Conservation (phyloP, 2,113 vertebrate genomes). For the Coryphaenoides rupestris region DNA sequence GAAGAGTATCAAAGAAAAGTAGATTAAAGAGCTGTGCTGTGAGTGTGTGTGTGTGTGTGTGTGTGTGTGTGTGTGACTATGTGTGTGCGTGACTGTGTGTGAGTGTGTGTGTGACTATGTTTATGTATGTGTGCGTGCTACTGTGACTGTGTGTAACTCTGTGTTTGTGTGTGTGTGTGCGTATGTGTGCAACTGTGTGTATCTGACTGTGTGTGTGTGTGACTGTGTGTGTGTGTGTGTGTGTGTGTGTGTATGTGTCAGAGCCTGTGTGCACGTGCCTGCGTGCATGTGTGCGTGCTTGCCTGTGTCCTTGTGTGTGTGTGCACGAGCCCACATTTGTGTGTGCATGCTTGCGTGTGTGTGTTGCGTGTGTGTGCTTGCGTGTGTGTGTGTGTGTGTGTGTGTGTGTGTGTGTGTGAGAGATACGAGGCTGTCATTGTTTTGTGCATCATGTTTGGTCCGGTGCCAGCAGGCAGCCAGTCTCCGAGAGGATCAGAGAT, state of each 20-base stretch:
- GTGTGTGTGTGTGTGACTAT: slow-evolving; percentile 14
- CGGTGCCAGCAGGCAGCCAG: slow-evolving; percentile 50
- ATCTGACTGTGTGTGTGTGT: background rate
- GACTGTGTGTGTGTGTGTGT: background rate
- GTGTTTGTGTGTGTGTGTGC: background rate
- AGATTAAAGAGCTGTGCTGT: slow-evolving; percentile 53
- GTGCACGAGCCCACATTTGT: too few relatives aligned
- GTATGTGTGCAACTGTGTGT: too few relatives aligned
- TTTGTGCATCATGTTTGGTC: slow-evolving; percentile 61
- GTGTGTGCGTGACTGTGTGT: background rate
- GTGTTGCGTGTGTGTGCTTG: background rate
- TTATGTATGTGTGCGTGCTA: slow-evolving; percentile 32
- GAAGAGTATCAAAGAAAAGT: slow-evolving; percentile 61
- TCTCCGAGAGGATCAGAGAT: slow-evolving; percentile 30
- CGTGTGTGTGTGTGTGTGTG: slow-evolving; percentile 17
- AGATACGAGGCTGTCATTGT: slow-evolving; percentile 54
- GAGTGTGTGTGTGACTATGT: background rate
- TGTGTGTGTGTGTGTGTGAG: slow-evolving; percentile 47
- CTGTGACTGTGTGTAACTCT: background rate
- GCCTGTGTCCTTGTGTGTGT: background rate
- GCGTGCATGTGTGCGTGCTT: slow-evolving; percentile 38
- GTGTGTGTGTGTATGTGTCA: background rate
- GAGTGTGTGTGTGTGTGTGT: slow-evolving; percentile 9
- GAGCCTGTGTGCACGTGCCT: slow-evolving; percentile 9
- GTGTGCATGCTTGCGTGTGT: background rate